phyloP scores from a whole-genome alignment of 2,797 vertebrate genomes.

The Tenualosa thibaudeaui region DNA sequence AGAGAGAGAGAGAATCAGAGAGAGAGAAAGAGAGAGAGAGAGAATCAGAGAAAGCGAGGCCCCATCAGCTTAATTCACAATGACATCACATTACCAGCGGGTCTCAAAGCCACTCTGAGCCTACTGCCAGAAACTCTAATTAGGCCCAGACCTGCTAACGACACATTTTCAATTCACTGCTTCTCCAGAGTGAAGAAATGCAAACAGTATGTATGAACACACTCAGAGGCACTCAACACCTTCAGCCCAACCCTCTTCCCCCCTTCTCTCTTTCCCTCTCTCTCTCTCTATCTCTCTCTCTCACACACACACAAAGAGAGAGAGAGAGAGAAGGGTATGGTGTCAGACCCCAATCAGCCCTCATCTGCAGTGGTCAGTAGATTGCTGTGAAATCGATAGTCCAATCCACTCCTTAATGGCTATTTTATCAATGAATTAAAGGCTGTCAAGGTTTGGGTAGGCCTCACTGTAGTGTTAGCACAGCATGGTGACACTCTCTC shows the following conservation, averaged over 20 bases:
- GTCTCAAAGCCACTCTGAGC: slow-evolving; percentile 59
- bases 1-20: not conserved
- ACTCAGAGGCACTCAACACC: slow-evolving; percentile 42
- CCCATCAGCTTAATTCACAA: slow-evolving; percentile 70
- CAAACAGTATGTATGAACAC: slow-evolving; percentile 52
- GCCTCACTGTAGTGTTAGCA: slow-evolving; percentile 8
- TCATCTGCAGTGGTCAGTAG: slow-evolving; percentile 44
- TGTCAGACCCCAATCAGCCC: slow-evolving; percentile 48
- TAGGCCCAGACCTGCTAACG: slow-evolving; percentile 65
- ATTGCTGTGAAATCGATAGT: slow-evolving; percentile 59
- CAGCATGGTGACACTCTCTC: not conserved
- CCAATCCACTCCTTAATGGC: slow-evolving; percentile 56
- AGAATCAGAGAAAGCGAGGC: slow-evolving; percentile 13
- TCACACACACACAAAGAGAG: slow-evolving; percentile 29
- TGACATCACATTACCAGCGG: slow-evolving; percentile 74
- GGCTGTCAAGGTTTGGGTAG: slow-evolving; percentile 32
- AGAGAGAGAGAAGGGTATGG: slow-evolving; percentile 28
- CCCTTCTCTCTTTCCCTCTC: not conserved
- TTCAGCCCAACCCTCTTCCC: not conserved
- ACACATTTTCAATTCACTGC: slow-evolving; percentile 47
- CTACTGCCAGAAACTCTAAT: slow-evolving; percentile 66
- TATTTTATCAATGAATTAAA: slow-evolving; percentile 60
- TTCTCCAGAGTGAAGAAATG: slow-evolving; percentile 54
- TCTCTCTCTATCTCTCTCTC: slow-evolving; percentile 31
- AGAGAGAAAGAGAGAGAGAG: slow-evolving; percentile 4